Percentiles rank a stretch among this genome's conserved stretches.
Conservation (phyloP, 1,140 invertebrate genomes). For the Euglossa dilemma region DNA sequence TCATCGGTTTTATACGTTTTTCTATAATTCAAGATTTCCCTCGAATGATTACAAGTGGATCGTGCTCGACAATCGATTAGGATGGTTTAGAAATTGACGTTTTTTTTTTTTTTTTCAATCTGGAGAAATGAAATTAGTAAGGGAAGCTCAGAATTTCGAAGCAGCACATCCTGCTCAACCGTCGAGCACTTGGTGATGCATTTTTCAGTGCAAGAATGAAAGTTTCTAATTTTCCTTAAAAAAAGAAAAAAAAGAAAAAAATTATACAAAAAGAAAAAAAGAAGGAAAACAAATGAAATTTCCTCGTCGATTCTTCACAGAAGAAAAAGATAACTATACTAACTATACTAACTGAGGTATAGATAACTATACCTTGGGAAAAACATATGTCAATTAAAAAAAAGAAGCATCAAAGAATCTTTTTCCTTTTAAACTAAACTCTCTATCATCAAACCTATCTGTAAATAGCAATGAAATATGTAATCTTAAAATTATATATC, state of each 20-base stretch:
- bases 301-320: neutral
- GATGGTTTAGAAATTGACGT: slow-evolving; percentile 30
- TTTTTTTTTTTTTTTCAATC: too few relatives aligned
- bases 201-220: neutral
- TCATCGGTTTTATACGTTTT: neutral
- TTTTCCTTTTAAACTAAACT: too few relatives aligned
- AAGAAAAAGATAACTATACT: neutral
- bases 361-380: neutral
- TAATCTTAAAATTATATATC: neutral
- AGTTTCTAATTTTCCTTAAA: neutral
- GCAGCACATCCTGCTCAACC: neutral
- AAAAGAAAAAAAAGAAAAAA: neutral
- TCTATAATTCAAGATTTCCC: too few relatives aligned
- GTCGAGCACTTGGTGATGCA: neutral
- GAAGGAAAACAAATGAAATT: neutral
- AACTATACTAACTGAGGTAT: too few relatives aligned
- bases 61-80: neutral
- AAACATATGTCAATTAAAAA: neutral
- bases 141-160: slow-evolving; percentile 48
- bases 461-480: neutral
- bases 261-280: neutral
- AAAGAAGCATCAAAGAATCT: neutral
- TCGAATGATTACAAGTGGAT: neutral
- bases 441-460: neutral
- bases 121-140: slow-evolving; percentile 29